These are phyloP conservation scores for Drusus annulatus DNA, from an alignment of 1,140 invertebrate genomes.

Conservation along the genomic window DNA sequence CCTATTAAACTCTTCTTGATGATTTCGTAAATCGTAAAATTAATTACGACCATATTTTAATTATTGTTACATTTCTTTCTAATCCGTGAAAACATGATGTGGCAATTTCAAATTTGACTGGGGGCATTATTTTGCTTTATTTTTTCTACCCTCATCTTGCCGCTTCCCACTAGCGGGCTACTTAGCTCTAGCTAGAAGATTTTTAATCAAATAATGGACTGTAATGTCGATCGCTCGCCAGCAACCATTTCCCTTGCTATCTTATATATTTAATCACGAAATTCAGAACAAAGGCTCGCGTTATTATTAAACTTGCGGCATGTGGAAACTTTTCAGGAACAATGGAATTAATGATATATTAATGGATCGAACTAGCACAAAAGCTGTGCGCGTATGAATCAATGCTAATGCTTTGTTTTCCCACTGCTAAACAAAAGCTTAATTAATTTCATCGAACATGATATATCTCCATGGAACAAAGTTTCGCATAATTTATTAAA, in stretches of 20 bases:
- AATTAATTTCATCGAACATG: conserved; percentile 8
- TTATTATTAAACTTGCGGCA: conserved; percentile 31
- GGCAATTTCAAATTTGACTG: neutral
- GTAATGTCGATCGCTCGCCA: conserved; percentile 49
- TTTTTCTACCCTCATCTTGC: conserved; percentile 9
- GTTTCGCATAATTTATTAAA: too few relatives aligned
- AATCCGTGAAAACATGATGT: neutral
- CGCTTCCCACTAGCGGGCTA: conserved; percentile 48
- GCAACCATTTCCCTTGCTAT: conserved; percentile 25
- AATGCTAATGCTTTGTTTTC: conserved; percentile 33
- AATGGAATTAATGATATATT: conserved; percentile 41
- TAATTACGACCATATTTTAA: too few relatives aligned
- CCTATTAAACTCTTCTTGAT: too few relatives aligned
- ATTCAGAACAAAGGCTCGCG: conserved; percentile 20
- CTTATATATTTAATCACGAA: conserved; percentile 44
- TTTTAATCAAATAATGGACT: conserved; percentile 58
- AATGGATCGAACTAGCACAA: conserved; percentile 29
- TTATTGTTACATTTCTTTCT: too few relatives aligned
- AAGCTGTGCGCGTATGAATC: conserved; percentile 12
- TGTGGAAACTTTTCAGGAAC: conserved; percentile 27
- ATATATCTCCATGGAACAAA: too few relatives aligned
- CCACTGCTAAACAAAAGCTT: conserved; percentile 16
- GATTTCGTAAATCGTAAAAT: too few relatives aligned
- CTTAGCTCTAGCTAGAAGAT: conserved; percentile 51
- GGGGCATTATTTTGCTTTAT: conserved; percentile 1